Base-by-base conservation (phyloP, 2,888 invertebrate species). In the Lasiommata megera region DNA sequence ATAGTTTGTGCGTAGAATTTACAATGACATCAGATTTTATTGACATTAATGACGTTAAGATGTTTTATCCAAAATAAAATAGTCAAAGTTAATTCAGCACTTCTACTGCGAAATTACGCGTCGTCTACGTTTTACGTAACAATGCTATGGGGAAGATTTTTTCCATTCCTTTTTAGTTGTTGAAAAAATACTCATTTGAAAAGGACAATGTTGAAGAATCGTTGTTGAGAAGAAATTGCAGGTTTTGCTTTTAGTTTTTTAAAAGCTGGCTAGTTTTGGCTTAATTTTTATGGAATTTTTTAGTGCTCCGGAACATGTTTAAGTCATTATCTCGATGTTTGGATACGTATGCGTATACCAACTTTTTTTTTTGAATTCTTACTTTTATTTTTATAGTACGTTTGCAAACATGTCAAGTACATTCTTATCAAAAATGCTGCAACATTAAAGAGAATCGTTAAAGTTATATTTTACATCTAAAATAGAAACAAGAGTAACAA, bases 191-290 rank as follows among this genome's bases (percentile, higher is more conserved):
- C 31, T 31, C 46, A 31, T 46, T 31, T 31, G 46, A 46, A 46
- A 29, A 46, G 29, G 46, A 46, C 46, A 46, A 46, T 46, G 31
- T 46, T 46, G 29, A 46, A 46, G 46, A 46, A 31, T 46, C 1
- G 16, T 11, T 46, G 46, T 46, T 46, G 29, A 31, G 12, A 46
- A 29, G 16, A 31, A 31, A 46, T 16, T 46, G 46, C 31, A 16
- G 46, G 29, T 46, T 46, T 31, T 46, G 46, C 46, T 46, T 46
- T 31, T 46, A 46, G 46, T 46, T 7, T 31, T 14, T 31, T 46
- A 46, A 46, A 31, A 46, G 46, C 31, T 31, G 31, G 29, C 31
- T 46, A 46, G 23, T 43, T 43, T 43, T 31, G 3, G 11, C 31
- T 31, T 43, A 12, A 43, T 43, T 28, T 43, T 43, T 43, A 43